These are phyloP conservation scores for Chionodraco myersi DNA, from an alignment of 2,113 vertebrate genomes.

Conservation along the genomic window DNA sequence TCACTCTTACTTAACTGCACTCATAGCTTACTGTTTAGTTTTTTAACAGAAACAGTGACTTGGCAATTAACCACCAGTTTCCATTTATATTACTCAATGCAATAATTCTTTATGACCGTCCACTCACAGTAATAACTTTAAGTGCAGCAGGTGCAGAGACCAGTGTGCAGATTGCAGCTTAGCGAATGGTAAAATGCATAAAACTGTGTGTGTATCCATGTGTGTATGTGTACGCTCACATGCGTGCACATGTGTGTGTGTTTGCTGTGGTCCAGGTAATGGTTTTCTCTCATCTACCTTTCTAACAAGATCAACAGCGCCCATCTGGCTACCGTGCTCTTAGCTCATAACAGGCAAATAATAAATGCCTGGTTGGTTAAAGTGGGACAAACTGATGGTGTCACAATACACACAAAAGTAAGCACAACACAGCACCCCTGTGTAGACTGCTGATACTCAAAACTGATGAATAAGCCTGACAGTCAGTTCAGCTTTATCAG, in stretches of 20 bases:
- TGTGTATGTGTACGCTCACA: conserved; percentile 41
- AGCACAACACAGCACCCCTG: neutral
- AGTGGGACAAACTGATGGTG: conserved; percentile 41
- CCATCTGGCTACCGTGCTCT: conserved; percentile 80
- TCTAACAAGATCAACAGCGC: conserved; percentile 81
- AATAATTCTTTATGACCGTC: conserved; percentile 24
- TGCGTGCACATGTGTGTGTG: conserved; percentile 53
- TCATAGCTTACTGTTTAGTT: neutral
- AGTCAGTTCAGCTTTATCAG: conserved; percentile 1
- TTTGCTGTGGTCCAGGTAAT: conserved; percentile 80
- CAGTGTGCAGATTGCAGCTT: conserved; percentile 26
- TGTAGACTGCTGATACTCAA: neutral
- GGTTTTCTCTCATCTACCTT: conserved; percentile 74
- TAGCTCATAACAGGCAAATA: conserved; percentile 67
- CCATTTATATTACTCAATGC: conserved; percentile 9
- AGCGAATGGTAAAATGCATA: conserved; percentile 33
- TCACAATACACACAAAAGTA: conserved; percentile 30
- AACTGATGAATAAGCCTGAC: conserved; percentile 4
- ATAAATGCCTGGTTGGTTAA: conserved; percentile 70
- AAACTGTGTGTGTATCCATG: conserved; percentile 32
- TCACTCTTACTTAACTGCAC: conserved; percentile 12
- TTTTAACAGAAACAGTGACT: neutral
- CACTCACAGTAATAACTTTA: conserved; percentile 34
- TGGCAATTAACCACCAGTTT: neutral
- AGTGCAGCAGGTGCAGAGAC: conserved; percentile 60